Conservation (phyloP, 2,797 vertebrate species). For the Ctenochaetus hawaiiensis region DNA sequence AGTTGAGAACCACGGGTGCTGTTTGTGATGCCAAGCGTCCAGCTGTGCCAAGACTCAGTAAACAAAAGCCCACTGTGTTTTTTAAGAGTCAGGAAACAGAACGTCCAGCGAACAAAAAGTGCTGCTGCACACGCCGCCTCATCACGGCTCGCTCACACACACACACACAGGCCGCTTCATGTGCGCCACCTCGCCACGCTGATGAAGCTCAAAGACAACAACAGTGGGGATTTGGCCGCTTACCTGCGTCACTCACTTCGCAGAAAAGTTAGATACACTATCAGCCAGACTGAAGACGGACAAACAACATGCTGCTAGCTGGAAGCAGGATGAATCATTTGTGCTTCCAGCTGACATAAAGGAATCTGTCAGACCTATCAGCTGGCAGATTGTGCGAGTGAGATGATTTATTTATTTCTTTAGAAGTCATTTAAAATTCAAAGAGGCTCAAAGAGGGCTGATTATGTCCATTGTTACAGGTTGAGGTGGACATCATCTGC, state of each 20-base stretch:
- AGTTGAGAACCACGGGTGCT: conserved; percentile 54
- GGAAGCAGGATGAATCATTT: conserved; percentile 30
- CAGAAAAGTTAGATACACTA: conserved; percentile 37
- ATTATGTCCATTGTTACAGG: background rate
- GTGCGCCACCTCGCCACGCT: background rate
- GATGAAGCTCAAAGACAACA: conserved; percentile 26
- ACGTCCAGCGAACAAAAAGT: conserved; percentile 57
- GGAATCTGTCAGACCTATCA: conserved; percentile 47
- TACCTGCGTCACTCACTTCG: conserved; percentile 50
- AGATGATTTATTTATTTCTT: conserved; percentile 22
- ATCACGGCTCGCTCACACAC: conserved; percentile 9
- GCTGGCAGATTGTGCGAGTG: conserved; percentile 18
- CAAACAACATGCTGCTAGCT: conserved; percentile 35
- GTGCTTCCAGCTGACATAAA: conserved; percentile 35
- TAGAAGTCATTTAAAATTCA: background rate
- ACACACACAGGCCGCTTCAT: background rate
- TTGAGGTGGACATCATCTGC: too few species aligned
- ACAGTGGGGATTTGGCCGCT: background rate
- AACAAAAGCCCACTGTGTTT: conserved; percentile 79
- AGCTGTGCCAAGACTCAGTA: conserved; percentile 60
- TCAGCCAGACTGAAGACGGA: conserved; percentile 22
- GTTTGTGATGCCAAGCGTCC: conserved; percentile 61
- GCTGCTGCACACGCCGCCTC: conserved; percentile 28
- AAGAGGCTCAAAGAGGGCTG: background rate
- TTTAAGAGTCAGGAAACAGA: conserved; percentile 53